Percentiles rank a stretch among this genome's conserved stretches.
Evolutionary conservation across 2,113 vertebrate genomes (phyloP).

Genomic region (Nesoenas mayeri): DNA sequence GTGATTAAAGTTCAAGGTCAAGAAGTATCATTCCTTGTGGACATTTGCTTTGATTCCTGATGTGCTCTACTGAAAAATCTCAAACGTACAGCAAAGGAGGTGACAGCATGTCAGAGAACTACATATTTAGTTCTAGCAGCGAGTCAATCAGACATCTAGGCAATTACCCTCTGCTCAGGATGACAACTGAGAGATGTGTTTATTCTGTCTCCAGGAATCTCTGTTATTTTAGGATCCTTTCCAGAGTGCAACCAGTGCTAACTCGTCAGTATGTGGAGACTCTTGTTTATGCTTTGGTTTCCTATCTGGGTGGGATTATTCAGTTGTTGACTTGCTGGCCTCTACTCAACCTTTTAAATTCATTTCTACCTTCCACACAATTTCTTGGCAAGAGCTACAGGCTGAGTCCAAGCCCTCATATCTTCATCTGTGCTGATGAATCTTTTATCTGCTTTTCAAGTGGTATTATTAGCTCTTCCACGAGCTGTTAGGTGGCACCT

Average conservation of each 20-base stretch:
- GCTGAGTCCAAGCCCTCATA: slow-evolving; percentile 41
- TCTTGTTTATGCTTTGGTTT: slow-evolving; percentile 66
- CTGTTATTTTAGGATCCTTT: slow-evolving; percentile 69
- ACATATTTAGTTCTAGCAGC: slow-evolving; percentile 57
- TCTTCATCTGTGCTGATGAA: slow-evolving; percentile 64
- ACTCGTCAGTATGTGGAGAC: slow-evolving; percentile 63
- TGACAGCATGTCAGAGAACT: slow-evolving; percentile 58
- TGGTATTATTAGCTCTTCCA: slow-evolving; percentile 14
- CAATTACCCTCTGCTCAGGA: slow-evolving; percentile 62
- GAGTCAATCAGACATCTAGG: slow-evolving; percentile 65
- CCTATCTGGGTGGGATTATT: slow-evolving; percentile 71
- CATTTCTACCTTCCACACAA: slow-evolving; percentile 49
- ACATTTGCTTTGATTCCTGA: slow-evolving; percentile 54
- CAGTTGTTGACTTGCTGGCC: slow-evolving; percentile 69
- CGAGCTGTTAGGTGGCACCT: not conserved
- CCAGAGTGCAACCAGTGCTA: slow-evolving; percentile 63
- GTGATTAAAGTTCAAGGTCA: slow-evolving; percentile 43
- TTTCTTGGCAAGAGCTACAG: slow-evolving; percentile 56
- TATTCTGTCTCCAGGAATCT: slow-evolving; percentile 68
- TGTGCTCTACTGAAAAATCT: slow-evolving; percentile 48
- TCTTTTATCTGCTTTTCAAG: slow-evolving; percentile 59
- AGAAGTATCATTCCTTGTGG: slow-evolving; percentile 52
- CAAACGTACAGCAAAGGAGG: not conserved
- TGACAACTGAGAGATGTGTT: slow-evolving; percentile 69
- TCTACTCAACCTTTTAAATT: slow-evolving; percentile 65